phyloP scores from a whole-genome alignment of 2,113 vertebrate species.

The Microtus oregoni region DNA sequence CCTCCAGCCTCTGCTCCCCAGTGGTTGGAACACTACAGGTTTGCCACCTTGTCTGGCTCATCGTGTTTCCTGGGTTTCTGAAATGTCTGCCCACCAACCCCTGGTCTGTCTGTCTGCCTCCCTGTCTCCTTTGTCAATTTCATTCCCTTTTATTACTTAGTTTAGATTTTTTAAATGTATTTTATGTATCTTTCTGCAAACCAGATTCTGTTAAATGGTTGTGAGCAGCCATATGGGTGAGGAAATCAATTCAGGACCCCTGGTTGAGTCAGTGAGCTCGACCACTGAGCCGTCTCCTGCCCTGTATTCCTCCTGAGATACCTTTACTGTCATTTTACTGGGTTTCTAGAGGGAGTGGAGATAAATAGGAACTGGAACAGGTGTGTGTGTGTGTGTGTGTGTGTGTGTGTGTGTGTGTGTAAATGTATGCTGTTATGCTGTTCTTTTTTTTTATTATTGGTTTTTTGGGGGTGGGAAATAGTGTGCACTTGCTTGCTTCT shows the following conservation, averaged over 20 bases:
- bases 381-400: neutral
- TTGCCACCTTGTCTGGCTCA: neutral
- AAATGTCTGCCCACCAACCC: neutral
- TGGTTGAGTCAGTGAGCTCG: neutral
- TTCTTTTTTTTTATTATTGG: neutral
- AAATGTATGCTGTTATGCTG: neutral
- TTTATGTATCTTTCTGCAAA: neutral
- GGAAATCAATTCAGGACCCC: no score
- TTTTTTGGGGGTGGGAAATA: neutral
- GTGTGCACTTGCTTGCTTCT: neutral
- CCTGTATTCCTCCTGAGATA: neutral
- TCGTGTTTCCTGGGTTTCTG: slow-evolving; percentile 4
- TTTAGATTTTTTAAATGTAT: neutral
- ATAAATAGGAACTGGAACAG: neutral
- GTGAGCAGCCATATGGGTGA: neutral
- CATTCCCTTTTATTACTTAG: neutral
- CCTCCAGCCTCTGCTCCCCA: neutral
- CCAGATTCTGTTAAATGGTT: neutral
- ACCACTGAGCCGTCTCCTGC: neutral
- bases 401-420: neutral
- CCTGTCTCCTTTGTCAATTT: neutral
- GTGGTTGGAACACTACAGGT: neutral
- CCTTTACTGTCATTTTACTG: neutral
- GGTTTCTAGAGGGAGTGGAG: neutral
- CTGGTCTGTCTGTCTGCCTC: neutral